Evolutionary conservation across 2,888 invertebrate genomes (phyloP).

Genomic region (Himalopsyche kuldschensis): DNA sequence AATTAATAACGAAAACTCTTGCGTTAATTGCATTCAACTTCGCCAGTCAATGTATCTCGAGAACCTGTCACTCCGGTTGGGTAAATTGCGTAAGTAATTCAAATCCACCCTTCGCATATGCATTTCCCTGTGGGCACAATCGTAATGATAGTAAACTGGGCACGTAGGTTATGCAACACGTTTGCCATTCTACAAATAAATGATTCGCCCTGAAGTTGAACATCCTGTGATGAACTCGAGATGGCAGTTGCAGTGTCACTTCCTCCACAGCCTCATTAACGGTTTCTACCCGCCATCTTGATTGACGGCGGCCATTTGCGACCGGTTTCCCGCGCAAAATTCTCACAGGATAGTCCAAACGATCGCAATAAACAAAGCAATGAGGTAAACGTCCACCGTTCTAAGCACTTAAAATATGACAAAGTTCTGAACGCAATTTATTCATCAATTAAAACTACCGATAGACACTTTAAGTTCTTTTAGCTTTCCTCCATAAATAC

Average conservation of each 20-base stretch:
- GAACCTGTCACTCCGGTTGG: not conserved
- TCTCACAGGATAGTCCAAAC: not conserved
- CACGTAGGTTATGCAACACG: not conserved
- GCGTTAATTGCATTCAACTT: no score
- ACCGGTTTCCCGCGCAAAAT: not conserved
- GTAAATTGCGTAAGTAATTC: not conserved
- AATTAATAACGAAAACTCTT: no score
- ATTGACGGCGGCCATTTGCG: not conserved
- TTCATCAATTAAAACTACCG: no score
- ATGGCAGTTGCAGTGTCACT: not conserved
- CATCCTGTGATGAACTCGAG: not conserved
- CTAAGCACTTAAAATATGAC: no score
- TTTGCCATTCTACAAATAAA: not conserved
- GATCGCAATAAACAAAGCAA: not conserved
- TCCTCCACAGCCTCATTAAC: not conserved
- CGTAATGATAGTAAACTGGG: not conserved
- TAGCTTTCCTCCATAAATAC: no score
- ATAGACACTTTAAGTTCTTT: no score
- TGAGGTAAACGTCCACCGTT: no score
- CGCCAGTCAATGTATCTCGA: not conserved
- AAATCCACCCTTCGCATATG: not conserved
- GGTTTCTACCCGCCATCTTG: not conserved
- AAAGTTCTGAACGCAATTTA: no score
- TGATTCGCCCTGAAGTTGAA: not conserved
- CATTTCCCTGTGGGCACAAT: not conserved